Conservation (phyloP, 2,113 vertebrate species). For the Syngnathus scovelli region DNA sequence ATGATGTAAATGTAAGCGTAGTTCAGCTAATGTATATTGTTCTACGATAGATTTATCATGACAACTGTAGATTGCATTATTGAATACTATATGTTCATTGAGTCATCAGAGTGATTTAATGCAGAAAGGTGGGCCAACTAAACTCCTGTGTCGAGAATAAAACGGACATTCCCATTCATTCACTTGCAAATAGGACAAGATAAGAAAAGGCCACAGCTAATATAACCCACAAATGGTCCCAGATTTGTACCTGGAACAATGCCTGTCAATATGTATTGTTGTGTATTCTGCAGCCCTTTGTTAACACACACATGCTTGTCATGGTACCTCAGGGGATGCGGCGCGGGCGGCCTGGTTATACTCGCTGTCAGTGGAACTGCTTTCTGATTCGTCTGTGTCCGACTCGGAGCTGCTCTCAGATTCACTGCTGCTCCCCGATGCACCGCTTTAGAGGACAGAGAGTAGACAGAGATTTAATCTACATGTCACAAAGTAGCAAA, state of each 20-base stretch:
- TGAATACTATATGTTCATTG: too few relatives aligned
- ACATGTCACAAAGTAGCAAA: constrained; percentile 12
- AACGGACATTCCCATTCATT: background rate
- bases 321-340: constrained; percentile 83
- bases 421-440: constrained; percentile 87
- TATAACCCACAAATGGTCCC: background rate
- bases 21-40: background rate
- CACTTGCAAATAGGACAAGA: background rate
- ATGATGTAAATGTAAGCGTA: background rate
- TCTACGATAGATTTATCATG: background rate
- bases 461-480: constrained; percentile 9
- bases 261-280: background rate
- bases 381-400: constrained; percentile 85
- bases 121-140: background rate
- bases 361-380: constrained; percentile 91
- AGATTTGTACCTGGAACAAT: background rate
- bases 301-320: background rate
- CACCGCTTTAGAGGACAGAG: constrained; percentile 61
- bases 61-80: too few relatives aligned
- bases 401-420: constrained; percentile 94
- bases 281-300: background rate
- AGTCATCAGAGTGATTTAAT: background rate
- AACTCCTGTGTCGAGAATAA: background rate
- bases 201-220: background rate
- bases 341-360: constrained; percentile 81